phyloP scores from a whole-genome alignment of 2,113 vertebrate species.

The Centropus bengalensis region DNA sequence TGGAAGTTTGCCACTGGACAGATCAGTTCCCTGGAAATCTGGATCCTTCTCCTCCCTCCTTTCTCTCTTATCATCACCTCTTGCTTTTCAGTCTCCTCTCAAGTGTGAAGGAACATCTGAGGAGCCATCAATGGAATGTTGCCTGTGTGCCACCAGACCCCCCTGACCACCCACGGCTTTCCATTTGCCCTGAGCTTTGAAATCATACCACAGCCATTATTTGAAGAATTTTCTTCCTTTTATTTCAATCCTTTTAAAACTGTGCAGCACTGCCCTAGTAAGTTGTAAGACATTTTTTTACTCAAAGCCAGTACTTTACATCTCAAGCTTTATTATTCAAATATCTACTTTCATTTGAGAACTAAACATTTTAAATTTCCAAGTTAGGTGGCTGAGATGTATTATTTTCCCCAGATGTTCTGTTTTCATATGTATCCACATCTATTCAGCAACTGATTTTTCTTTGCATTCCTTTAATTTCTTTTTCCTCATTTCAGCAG shows the following conservation, averaged over 20 bases:
- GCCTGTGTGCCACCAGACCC: not conserved
- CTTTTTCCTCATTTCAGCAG: constrained; percentile 32
- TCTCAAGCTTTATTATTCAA: not conserved
- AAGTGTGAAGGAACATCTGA: not conserved
- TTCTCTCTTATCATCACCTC: not conserved
- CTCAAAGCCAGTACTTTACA: not conserved
- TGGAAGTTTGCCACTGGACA: not conserved
- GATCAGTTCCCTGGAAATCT: not conserved
- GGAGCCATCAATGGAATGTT: not conserved
- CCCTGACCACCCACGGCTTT: not conserved
- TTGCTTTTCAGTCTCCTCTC: not conserved
- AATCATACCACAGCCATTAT: rapidly evolving
- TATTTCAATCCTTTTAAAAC: not conserved
- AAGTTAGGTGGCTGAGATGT: not conserved
- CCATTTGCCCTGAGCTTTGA: not conserved
- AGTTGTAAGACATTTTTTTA: not conserved
- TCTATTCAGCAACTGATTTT: constrained; percentile 4
- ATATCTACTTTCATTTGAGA: not conserved
- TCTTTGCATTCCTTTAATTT: not conserved
- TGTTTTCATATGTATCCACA: not conserved
- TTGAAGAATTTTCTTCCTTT: not conserved
- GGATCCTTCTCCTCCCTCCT: not conserved
- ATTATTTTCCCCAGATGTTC: constrained; percentile 15
- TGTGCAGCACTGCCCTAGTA: not conserved
- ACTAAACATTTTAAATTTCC: not conserved